These are phyloP conservation scores for Drosophila teissieri DNA, from an alignment of 1,140 invertebrate species.

Conservation along the genomic window DNA sequence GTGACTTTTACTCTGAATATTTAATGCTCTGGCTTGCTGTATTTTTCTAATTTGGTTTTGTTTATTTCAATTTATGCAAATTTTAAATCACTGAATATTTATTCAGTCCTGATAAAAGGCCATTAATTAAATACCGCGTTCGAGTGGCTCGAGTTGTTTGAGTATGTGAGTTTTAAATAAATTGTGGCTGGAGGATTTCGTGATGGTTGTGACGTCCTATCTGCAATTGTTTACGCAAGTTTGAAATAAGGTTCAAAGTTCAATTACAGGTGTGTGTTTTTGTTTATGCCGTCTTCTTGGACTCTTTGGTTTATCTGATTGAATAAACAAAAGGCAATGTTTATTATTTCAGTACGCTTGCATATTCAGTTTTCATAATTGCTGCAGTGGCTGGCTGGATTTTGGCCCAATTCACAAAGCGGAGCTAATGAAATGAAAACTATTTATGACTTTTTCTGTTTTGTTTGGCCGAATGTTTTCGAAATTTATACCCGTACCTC, in stretches of 20 bases:
- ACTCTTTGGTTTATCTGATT: constrained; percentile 30
- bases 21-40: constrained; percentile 37
- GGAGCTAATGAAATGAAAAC: constrained; percentile 64
- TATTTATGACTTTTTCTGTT: constrained; percentile 58
- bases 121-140: constrained; percentile 65
- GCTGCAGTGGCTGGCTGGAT: constrained; percentile 24
- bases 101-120: constrained; percentile 53
- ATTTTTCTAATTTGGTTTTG: constrained; percentile 38
- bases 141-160: constrained; percentile 41
- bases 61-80: constrained; percentile 72
- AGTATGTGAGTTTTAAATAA: constrained; percentile 45
- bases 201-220: constrained; percentile 36
- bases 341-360: constrained; percentile 39
- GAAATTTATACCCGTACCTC: constrained; percentile 35
- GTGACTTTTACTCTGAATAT: constrained; percentile 73
- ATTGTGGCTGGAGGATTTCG: constrained; percentile 44
- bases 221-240: constrained; percentile 33
- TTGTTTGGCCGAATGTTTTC: constrained; percentile 25
- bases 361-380: constrained; percentile 37
- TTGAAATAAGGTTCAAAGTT: constrained; percentile 29
- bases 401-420: constrained; percentile 33
- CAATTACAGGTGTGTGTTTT: constrained; percentile 39
- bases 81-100: constrained; percentile 54
- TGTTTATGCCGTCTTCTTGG: neutral
- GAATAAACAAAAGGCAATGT: constrained; percentile 46